Percentiles rank a stretch among this genome's conserved stretches.
These are phyloP conservation scores for Asteroscopus sphinx DNA, from an alignment of 2,888 invertebrate genomes.

Conservation along the genomic window DNA sequence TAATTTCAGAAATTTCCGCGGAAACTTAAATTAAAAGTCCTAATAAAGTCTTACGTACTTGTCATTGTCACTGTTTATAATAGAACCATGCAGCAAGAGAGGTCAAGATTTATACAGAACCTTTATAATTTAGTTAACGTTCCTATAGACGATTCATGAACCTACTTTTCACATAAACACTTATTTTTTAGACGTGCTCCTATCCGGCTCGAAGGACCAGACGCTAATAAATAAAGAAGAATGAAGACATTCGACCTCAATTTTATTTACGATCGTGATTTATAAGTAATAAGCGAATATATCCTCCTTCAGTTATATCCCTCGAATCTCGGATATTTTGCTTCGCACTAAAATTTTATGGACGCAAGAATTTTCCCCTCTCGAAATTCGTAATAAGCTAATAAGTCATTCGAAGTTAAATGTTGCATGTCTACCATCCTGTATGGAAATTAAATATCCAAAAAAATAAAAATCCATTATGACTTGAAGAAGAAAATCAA, in stretches of 20 bases:
- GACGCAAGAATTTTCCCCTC: constrained; percentile 11
- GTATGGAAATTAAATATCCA: constrained; percentile 9
- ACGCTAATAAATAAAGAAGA: constrained; percentile 62
- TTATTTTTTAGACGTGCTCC: constrained; percentile 43
- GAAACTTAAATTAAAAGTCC: too few species aligned
- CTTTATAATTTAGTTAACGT: too few species aligned
- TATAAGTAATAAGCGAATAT: constrained; percentile 54
- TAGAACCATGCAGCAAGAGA: too few species aligned
- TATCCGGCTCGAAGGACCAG: constrained; percentile 52
- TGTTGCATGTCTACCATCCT: constrained; percentile 11
- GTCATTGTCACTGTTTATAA: too few species aligned
- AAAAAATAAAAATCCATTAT: not conserved
- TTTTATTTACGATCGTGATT: constrained; percentile 71
- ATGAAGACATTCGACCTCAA: constrained; percentile 70
- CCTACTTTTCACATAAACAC: constrained; percentile 1
- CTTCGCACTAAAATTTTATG: constrained; percentile 16
- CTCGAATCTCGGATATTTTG: constrained; percentile 28
- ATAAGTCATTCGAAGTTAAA: constrained; percentile 38
- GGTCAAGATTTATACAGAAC: too few species aligned
- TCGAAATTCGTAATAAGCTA: constrained; percentile 37
- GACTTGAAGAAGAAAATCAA: not conserved
- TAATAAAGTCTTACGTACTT: too few species aligned
- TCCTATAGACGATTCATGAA: not conserved
- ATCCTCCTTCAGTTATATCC: constrained; percentile 31
- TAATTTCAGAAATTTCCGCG: too few species aligned